These are phyloP conservation scores for Ophioninae sp. DNA, from an alignment of 2,888 invertebrate genomes.

Conservation along the genomic window DNA sequence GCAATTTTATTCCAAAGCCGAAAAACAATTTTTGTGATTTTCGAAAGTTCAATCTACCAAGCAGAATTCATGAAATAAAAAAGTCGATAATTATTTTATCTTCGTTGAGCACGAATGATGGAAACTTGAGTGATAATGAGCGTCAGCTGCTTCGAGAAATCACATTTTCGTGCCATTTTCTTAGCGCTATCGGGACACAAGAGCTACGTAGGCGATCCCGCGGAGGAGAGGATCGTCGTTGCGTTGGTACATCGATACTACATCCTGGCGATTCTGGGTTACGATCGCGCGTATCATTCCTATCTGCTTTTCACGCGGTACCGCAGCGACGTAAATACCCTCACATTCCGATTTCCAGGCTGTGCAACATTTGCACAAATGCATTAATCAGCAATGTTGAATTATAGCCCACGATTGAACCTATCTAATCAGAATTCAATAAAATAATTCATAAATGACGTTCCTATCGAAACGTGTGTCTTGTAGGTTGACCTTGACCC, in stretches of 20 bases:
- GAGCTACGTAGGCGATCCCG: not conserved
- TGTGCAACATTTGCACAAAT: not conserved
- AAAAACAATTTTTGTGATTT: no score
- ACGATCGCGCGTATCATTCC: slow-evolving; percentile 51
- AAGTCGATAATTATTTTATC: no score
- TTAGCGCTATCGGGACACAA: not conserved
- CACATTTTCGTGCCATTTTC: not conserved
- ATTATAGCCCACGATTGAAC: no score
- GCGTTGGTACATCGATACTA: slow-evolving; percentile 30
- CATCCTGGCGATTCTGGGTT: slow-evolving; percentile 61
- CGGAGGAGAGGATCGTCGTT: not conserved
- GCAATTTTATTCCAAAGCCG: no score
- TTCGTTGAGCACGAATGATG: not conserved
- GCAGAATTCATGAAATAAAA: no score
- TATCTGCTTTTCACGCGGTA: slow-evolving; percentile 33
- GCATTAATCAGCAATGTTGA: not conserved
- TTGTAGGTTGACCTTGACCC: no score
- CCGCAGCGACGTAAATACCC: not conserved
- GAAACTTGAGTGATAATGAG: not conserved
- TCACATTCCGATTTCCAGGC: slow-evolving; percentile 24
- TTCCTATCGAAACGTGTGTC: no score
- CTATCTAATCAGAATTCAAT: no score
- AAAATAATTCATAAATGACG: no score
- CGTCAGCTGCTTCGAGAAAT: not conserved
- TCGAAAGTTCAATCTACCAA: no score